Percentiles rank a stretch among this genome's conserved stretches.
Evolutionary conservation across 1,140 invertebrate species (phyloP).

Genomic region (Papilio xuthus): DNA sequence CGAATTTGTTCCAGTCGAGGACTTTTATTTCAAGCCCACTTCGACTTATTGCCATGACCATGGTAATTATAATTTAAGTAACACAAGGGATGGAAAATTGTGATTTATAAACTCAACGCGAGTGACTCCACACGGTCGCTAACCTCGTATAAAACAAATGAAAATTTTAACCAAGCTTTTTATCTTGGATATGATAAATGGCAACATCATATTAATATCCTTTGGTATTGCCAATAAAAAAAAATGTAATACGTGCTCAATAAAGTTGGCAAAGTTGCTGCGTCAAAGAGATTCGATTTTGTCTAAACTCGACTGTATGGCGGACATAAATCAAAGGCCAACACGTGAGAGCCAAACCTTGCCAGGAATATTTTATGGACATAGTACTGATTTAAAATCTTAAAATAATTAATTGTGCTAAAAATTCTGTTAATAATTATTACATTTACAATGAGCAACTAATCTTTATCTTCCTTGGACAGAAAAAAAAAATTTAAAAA

Average conservation of each 20-base stretch:
- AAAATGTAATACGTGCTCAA: conserved; percentile 11
- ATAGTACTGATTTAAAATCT: background rate
- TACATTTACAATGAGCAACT: no score
- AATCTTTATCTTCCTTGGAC: no score
- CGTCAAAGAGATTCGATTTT: conserved; percentile 22
- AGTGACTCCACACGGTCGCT: no score
- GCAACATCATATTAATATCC: background rate
- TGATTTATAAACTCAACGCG: no score
- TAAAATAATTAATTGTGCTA: background rate
- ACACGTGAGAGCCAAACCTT: conserved; percentile 1
- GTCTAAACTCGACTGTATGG: conserved; percentile 11
- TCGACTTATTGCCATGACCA: no score
- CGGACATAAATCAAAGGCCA: conserved; percentile 10
- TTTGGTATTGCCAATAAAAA: background rate
- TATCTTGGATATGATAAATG: background rate
- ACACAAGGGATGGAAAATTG: no score
- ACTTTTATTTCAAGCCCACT: background rate
- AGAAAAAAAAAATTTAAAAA: no score
- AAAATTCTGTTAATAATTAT: no score
- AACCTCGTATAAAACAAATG: no score
- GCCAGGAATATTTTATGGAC: conserved; percentile 18
- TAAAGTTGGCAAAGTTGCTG: conserved; percentile 6
- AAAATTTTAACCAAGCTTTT: background rate
- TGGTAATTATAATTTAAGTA: no score
- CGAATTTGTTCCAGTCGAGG: background rate